Evolutionary conservation across 2,797 vertebrate species (phyloP).

Genomic region (Ciconia nigra): DNA sequence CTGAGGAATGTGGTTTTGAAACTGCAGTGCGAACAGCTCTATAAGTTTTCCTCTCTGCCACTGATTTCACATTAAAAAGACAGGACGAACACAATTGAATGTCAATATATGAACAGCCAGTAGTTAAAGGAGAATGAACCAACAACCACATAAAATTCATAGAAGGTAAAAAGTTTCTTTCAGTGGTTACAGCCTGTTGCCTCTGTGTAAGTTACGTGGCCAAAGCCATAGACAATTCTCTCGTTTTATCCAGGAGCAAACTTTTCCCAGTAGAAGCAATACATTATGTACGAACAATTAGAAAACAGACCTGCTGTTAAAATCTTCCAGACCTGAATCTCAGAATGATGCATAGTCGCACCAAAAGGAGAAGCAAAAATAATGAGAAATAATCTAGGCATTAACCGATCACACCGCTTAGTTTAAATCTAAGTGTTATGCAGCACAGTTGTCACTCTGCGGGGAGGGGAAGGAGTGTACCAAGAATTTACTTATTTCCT

Average conservation of each 20-base stretch:
- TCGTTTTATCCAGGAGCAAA: neutral
- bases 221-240: neutral
- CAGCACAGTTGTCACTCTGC: neutral
- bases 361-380: neutral
- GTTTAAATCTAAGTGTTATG: neutral
- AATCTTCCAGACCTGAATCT: neutral
- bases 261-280: neutral
- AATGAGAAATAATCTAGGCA: neutral
- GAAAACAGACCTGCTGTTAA: neutral
- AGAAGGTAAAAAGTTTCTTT: neutral
- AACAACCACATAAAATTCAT: neutral
- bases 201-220: neutral
- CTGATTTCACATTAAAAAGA: neutral
- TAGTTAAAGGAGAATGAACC: neutral
- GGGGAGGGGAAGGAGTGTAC: neutral
- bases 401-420: neutral
- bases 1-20: neutral
- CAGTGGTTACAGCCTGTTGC: neutral
- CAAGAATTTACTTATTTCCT: neutral
- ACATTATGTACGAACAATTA: neutral
- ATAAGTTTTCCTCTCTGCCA: neutral
- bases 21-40: neutral
- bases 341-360: neutral
- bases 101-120: neutral
- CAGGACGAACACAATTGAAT: rapidly evolving